These are phyloP conservation scores for Diabrotica virgifera DNA, from an alignment of 1,140 invertebrate genomes.

Conservation along the genomic window DNA sequence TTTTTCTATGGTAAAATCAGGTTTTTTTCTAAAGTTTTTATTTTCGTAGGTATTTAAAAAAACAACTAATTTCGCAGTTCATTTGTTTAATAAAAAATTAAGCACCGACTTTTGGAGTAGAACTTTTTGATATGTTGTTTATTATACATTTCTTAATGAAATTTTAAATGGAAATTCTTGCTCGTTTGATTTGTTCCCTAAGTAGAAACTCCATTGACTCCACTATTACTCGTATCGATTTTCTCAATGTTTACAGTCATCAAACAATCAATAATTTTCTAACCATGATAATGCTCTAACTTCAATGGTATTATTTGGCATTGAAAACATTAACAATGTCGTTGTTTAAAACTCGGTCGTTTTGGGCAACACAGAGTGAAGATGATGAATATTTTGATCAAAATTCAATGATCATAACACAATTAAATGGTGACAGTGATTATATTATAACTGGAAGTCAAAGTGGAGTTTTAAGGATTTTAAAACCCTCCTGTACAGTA, in stretches of 20 bases:
- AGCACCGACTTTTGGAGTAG: too few relatives aligned
- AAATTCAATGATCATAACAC: slow-evolving; percentile 58
- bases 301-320: not conserved
- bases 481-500: slow-evolving; percentile 55
- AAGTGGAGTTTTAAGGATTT: slow-evolving; percentile 67
- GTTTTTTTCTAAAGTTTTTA: too few relatives aligned
- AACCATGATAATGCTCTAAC: slow-evolving; percentile 10
- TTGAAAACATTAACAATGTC: slow-evolving; percentile 59
- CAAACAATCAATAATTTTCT: slow-evolving; percentile 14
- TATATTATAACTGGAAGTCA: slow-evolving; percentile 69
- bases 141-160: too few relatives aligned
- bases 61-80: too few relatives aligned
- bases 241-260: slow-evolving; percentile 9
- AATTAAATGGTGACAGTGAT: slow-evolving; percentile 64
- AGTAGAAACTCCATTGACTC: too few relatives aligned
- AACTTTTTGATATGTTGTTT: too few relatives aligned
- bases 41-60: too few relatives aligned
- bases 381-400: slow-evolving; percentile 63
- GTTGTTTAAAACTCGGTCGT: slow-evolving; percentile 74
- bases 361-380: slow-evolving; percentile 68
- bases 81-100: too few relatives aligned
- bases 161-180: too few relatives aligned
- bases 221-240: not conserved
- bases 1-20: too few relatives aligned
- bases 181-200: too few relatives aligned